Base-by-base conservation (phyloP, 2,888 invertebrate genomes). In the Dysmachus trigonus region DNA sequence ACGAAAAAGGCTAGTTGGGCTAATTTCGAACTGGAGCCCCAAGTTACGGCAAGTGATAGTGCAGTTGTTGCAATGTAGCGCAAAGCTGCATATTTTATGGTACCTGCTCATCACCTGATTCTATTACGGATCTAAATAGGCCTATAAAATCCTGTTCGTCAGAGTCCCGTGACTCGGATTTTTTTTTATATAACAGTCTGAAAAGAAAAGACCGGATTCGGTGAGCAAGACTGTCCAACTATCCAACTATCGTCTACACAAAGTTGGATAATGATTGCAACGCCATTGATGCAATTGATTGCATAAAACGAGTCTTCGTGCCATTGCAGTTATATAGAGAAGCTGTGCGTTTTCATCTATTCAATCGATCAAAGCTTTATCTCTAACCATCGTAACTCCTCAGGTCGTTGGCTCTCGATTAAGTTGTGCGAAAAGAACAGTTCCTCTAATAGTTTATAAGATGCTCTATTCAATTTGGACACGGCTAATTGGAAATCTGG, bases 241-340 rank as follows among this genome's bases (percentile, higher is more conserved):
- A 31, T 18, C 18, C 15, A 15, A 33, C 31, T 31, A 30, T 33
- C 18, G 31, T 5, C 73, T 15, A 13, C 73, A 73, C 73, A 71
- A 13, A 53, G 35, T 81, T 81, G 35, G 33, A 53, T 81, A 81
- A 62, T 51, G 53, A 4, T 62, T 35, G 18, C n/a, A 30, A 81
- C 51, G 53, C 7, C 53, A 81, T 35, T 81, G 81, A 81, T 81
- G 81, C 62, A 81, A 81, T 62, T 81, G 81, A 53, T 51, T 33
- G 33, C 6, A 31, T 0, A 0, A 81, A 81, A 81, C 81, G 31
- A 81, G 81, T 81, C 31, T 13, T 18, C n/a, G 62, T 5, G 33
- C 18, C 33, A 31, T 27, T 47, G 18, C 81, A 81, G 81, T 81
- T 81, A 81, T 81, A 81, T 27, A 30, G 77, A 35, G 15, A 15